Evolutionary conservation across 2,797 vertebrate species (phyloP).

Genomic region (Tenualosa thibaudeaui): DNA sequence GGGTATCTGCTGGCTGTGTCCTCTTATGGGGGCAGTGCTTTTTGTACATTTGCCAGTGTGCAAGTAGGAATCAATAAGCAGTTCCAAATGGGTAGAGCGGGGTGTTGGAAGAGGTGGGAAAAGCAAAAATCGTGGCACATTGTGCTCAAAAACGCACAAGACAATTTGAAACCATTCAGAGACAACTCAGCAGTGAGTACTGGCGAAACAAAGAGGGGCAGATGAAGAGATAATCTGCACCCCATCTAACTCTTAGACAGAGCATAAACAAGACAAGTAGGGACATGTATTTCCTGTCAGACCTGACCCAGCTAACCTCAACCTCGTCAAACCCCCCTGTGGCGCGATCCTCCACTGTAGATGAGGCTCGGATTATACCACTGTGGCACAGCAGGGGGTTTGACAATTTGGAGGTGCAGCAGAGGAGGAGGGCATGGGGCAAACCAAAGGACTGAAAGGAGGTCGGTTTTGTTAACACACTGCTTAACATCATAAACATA

Average conservation of each 20-base stretch:
- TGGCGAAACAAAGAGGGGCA: background rate
- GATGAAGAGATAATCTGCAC: background rate
- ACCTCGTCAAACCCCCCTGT: conserved; percentile 33
- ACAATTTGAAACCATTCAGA: background rate
- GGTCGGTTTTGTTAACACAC: conserved; percentile 50
- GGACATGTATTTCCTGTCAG: conserved; percentile 61
- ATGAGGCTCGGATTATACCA: conserved; percentile 67
- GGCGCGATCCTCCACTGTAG: conserved; percentile 54
- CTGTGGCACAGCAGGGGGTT: conserved; percentile 60
- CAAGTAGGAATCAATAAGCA: background rate
- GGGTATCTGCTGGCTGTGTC: background rate
- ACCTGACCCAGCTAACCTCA: conserved; percentile 58
- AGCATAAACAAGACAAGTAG: conserved; percentile 50
- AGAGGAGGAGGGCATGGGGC: conserved; percentile 52
- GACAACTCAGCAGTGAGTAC: background rate
- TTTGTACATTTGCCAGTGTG: background rate
- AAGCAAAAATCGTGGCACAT: background rate
- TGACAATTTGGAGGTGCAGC: conserved; percentile 66
- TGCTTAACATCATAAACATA: conserved; percentile 52
- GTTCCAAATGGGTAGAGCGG: background rate
- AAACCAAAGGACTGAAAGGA: conserved; percentile 44
- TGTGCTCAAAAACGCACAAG: background rate
- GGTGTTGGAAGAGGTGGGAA: background rate
- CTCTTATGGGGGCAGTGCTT: background rate
- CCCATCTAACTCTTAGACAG: conserved; percentile 13